A percentile compares a stretch with the other conserved stretches of the same genome.
Conservation (phyloP, 1,140 invertebrate species). For the Cydia splendana region DNA sequence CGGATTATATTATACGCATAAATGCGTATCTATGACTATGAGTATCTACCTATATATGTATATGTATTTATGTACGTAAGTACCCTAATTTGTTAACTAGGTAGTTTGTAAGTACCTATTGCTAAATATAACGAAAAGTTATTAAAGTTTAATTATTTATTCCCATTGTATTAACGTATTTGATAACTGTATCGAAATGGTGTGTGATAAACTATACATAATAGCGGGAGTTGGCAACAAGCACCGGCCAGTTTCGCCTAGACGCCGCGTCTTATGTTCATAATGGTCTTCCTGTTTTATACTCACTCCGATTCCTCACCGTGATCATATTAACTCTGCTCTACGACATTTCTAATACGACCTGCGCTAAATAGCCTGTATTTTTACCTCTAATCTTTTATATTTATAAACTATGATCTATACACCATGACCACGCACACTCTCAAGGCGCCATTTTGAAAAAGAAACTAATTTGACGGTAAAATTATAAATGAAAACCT, state of each 20-base stretch:
- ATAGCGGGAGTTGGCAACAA: slow-evolving; percentile 13
- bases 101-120: no score
- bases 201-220: neutral
- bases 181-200: neutral
- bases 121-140: neutral
- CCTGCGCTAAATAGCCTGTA: neutral
- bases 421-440: no score
- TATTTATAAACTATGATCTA: no score
- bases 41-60: no score
- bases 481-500: no score
- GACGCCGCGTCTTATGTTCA: neutral
- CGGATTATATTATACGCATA: no score
- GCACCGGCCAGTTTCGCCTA: neutral
- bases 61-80: no score
- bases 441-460: no score
- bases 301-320: neutral
- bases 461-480: no score
- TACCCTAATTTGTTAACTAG: no score
- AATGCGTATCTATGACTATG: no score
- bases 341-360: neutral
- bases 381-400: no score
- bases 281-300: slow-evolving; percentile 11
- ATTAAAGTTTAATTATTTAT: neutral
- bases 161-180: neutral
- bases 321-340: neutral